Evolutionary conservation across 30 jellyfish, hydroid and myxozoan genomes (phyloP).

Genomic region (Cassiopea xamachana): DNA sequence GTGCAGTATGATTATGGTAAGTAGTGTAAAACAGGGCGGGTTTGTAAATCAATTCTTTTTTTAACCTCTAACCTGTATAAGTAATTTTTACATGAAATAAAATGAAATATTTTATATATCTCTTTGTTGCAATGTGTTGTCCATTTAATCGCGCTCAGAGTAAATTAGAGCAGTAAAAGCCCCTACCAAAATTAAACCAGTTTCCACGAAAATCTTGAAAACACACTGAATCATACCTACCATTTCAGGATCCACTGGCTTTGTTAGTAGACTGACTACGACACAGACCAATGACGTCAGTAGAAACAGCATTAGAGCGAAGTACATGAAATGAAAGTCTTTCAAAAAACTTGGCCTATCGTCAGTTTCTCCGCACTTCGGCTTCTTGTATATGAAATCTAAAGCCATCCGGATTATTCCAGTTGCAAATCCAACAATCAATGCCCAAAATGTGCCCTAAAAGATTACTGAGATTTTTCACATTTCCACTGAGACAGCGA

Average conservation of each 20-base stretch:
- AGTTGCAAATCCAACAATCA: conserved; percentile 82
- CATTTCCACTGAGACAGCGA: not conserved
- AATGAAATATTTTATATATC: no score
- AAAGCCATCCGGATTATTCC: conserved; percentile 90
- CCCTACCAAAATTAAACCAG: no score
- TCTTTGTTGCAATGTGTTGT: no score
- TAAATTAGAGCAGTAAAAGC: no score
- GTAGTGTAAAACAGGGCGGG: no score
- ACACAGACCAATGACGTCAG: conserved; percentile 90
- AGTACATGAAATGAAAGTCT: conserved; percentile 93
- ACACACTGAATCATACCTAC: conserved; percentile 15
- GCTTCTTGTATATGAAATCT: conserved; percentile 91
- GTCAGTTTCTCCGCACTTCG: conserved; percentile 84
- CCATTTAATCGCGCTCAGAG: no score
- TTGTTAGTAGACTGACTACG: conserved; percentile 88
- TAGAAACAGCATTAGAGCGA: conserved; percentile 88
- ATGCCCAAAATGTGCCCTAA: conserved; percentile 96
- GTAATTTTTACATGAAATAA: no score
- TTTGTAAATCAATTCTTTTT: no score
- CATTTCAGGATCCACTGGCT: conserved; percentile 86
- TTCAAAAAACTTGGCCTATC: conserved; percentile 83
- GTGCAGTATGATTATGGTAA: no score
- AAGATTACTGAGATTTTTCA: not conserved
- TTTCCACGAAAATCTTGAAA: no score
- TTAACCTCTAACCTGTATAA: no score